Base-by-base conservation (phyloP, 2,888 invertebrate genomes). In the Drosophila seclusa region DNA sequence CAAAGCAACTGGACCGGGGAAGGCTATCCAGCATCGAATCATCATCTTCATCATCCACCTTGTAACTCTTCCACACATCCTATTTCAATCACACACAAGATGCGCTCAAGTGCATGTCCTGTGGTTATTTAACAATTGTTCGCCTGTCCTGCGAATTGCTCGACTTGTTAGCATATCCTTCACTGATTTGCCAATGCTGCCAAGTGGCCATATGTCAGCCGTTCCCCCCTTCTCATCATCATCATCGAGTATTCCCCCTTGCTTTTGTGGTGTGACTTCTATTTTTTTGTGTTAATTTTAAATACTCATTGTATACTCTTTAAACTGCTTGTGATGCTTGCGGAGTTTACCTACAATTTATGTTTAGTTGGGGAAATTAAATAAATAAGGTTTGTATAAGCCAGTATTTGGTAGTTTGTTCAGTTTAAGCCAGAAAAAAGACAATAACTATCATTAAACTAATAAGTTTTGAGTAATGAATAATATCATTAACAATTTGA, bases 31-130 rank as follows among this genome's bases (percentile, higher is more conserved):
- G 11, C 31, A 38, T 21, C 57, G 58, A 38, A 50, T 76, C 63
- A 53, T 36, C 58, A 58, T 38, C 59, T 50, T 60, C 61, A 54
- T 53, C 55, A 54, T 50, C 27, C 58, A 38, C 52, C 58, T 45
- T 48, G 49, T 59, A 73, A 79, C 71, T 69, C 76, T 70, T 74
- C 40, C 71, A 68, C 72, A 85, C 70, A 89, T 89, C 76, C 63
- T 73, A 40, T 65, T 68, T 42, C 76, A 89, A 89, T 87, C 85
- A 89, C 68, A 72, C 64, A 81, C 73, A 64, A 59, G 66, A 87
- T 72, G 77, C 82, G 70, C n/a, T 82, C 90, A 89, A 79, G 88
- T 89, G 90, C 82, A 90, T 82, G 73, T 89, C 88, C 85, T 90
- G 87, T 81, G 87, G 83, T 81, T 91, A 78, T 87, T 89, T 80